These are phyloP conservation scores for Rhabdomys pumilio DNA, from an alignment of 2,797 vertebrate genomes.

Conservation along the genomic window DNA sequence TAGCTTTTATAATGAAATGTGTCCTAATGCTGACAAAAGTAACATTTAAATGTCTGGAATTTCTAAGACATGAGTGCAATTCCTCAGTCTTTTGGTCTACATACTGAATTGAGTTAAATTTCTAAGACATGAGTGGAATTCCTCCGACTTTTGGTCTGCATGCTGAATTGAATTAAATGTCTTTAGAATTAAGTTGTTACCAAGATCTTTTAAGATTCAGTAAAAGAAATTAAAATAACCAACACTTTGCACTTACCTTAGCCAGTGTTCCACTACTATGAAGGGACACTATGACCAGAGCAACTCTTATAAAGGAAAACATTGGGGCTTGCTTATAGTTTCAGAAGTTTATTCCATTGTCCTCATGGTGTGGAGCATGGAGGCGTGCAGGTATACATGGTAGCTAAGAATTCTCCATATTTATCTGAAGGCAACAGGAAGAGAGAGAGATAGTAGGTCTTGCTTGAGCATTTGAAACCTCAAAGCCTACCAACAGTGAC, in stretches of 20 bases:
- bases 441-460: background rate
- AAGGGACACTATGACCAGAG: background rate
- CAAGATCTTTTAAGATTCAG: conserved; percentile 14
- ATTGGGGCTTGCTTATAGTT: background rate
- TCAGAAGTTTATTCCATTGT: background rate
- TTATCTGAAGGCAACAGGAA: background rate
- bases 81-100: background rate
- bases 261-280: background rate
- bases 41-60: conserved; percentile 51
- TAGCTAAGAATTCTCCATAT: background rate
- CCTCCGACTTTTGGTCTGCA: background rate
- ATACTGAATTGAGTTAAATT: background rate
- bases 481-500: background rate
- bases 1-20: conserved; percentile 24
- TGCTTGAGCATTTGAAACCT: background rate
- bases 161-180: background rate
- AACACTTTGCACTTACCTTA: background rate
- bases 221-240: background rate
- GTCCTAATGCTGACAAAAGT: conserved; percentile 40
- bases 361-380: background rate
- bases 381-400: background rate
- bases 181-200: conserved; percentile 47
- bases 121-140: background rate
- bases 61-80: conserved; percentile 43
- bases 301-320: background rate